Base-by-base conservation (phyloP, 2,797 vertebrate genomes). In the Sebastes kiyomatsui region DNA sequence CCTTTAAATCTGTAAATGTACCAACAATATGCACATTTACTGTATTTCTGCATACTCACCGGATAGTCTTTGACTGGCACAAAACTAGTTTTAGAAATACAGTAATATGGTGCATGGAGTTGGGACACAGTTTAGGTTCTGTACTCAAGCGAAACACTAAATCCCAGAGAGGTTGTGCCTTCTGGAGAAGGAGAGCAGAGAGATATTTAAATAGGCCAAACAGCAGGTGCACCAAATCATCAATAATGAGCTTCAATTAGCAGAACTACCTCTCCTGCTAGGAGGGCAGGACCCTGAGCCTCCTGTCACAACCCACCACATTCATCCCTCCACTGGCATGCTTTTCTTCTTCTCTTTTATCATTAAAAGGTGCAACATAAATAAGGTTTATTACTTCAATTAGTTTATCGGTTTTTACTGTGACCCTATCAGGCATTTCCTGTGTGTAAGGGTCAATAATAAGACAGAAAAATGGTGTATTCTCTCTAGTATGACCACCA, bases 181-280 rank as follows among this genome's bases (percentile, higher is more conserved):
- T 71, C 70, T 72, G 35, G 33, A 54, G 60, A 33, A 38, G 3
- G 6, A 20, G 35, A 5, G 66, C 52, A 33, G 62, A 66, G 75
- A 60, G 32, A 59, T 23, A 49, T 65, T 79, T 79, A 79, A 85
- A 85, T 75, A 60, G 67, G 67, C 65, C 75, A 69, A 76, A 84
- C 81, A 88, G 79, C 82, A 88, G 84, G 72, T 82, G 73, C 59
- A 80, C 35, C 27, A 71, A 77, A 85, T 88, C 67, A 74, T 81
- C 79, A 77, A 61, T 81, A 83, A 88, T 80, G 77, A 87, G 67
- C 72, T 59, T 78, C 84, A 82, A 82, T 89, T 85, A 89, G 42
- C 60, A 78, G 3, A 71, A 73, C 69, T 27, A 73, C 30, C 62
- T 62, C 11, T 72, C 55, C 67, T 72, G 30, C 28, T 65, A 13